Percentiles rank a stretch among this genome's conserved stretches.
Conservation (phyloP, 2,888 invertebrate genomes). For the Ectemnius continuus region DNA sequence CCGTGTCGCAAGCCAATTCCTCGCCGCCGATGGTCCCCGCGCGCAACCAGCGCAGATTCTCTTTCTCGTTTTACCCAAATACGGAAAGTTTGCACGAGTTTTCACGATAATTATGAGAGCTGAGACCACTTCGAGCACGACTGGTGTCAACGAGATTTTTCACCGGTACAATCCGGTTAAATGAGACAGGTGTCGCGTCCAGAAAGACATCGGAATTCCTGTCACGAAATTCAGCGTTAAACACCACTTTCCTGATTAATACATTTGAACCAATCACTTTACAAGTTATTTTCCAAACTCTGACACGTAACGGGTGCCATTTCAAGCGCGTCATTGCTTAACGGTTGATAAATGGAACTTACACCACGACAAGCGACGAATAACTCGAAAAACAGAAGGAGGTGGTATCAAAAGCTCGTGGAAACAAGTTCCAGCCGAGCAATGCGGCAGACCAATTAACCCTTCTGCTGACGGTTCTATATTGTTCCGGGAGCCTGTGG, state of each 20-base stretch:
- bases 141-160: not conserved
- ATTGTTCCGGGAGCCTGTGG: conserved; percentile 19
- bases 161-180: not conserved
- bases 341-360: too few species aligned
- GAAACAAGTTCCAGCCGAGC: conserved; percentile 21
- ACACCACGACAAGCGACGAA: conserved; percentile 41
- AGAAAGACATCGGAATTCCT: too few species aligned
- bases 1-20: conserved; percentile 50
- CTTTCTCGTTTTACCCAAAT: conserved; percentile 14
- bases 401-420: conserved; percentile 30
- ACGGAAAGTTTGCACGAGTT: conserved; percentile 28
- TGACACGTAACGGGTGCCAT: too few species aligned
- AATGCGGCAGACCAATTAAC: conserved; percentile 46
- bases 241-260: too few species aligned
- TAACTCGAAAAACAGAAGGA: conserved; percentile 29
- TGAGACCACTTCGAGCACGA: not conserved
- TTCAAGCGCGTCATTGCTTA: too few species aligned
- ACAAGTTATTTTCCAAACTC: too few species aligned
- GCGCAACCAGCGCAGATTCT: not conserved
- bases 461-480: conserved; percentile 10
- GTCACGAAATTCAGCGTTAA: too few species aligned
- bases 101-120: conserved; percentile 36
- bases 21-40: not conserved
- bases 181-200: too few species aligned
- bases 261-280: too few species aligned